Evolutionary conservation across 2,888 invertebrate genomes (phyloP).

Genomic region (Acanthoscelides obtectus): DNA sequence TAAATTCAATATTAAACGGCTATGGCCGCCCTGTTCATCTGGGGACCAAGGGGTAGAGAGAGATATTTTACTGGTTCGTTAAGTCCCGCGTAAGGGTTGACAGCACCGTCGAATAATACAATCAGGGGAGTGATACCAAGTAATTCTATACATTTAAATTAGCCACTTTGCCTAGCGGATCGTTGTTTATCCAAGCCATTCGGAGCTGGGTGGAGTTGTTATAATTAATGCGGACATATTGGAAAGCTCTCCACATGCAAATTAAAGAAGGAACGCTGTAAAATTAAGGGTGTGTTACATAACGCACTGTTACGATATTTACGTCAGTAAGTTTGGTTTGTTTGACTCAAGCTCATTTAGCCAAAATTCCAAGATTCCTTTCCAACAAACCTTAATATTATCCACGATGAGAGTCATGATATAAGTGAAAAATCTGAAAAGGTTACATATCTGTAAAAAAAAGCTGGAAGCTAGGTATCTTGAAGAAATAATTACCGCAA

Average conservation of each 20-base stretch:
- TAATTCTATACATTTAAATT: conserved; percentile 50
- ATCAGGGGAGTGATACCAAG: conserved; percentile 44
- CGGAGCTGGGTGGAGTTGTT: not conserved
- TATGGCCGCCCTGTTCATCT: not conserved
- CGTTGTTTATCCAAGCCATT: conserved; percentile 29
- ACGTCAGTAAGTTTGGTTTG: too few species aligned
- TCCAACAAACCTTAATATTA: too few species aligned
- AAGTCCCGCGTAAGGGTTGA: conserved; percentile 38
- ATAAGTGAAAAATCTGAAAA: too few species aligned
- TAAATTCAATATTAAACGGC: conserved; percentile 31
- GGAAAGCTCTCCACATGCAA: not conserved
- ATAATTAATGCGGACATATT: not conserved
- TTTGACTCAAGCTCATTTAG: too few species aligned
- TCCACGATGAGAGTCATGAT: too few species aligned
- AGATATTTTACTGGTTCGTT: conserved; percentile 44
- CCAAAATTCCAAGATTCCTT: too few species aligned
- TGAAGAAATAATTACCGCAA: too few species aligned
- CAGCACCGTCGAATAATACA: conserved; percentile 40
- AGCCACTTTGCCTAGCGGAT: conserved; percentile 31
- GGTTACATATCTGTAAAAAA: too few species aligned
- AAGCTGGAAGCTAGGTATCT: too few species aligned
- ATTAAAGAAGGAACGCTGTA: too few species aligned
- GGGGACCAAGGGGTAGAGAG: conserved; percentile 36
- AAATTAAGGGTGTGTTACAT: too few species aligned
- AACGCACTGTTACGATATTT: too few species aligned